These are phyloP conservation scores for Nycteola revayana DNA, from an alignment of 2,888 invertebrate species.

Conservation along the genomic window DNA sequence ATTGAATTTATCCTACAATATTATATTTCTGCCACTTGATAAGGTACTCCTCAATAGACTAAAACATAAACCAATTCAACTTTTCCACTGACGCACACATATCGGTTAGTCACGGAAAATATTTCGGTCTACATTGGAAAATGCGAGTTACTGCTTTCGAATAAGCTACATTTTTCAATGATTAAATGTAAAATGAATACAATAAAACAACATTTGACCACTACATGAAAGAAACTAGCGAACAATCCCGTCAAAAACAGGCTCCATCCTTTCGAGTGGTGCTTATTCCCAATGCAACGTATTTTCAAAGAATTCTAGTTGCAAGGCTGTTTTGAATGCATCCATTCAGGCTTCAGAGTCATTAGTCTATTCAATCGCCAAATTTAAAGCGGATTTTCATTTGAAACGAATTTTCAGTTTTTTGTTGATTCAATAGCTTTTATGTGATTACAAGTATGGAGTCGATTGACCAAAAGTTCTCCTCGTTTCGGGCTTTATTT, in stretches of 20 bases:
- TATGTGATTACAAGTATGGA: not conserved
- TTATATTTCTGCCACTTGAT: too few relatives aligned
- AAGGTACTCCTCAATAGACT: too few relatives aligned
- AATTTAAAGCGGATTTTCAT: conserved; percentile 56
- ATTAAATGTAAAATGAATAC: not conserved
- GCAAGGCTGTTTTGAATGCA: conserved; percentile 57
- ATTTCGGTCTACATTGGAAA: too few relatives aligned
- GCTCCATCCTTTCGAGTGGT: conserved; percentile 32
- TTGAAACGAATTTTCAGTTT: conserved; percentile 34
- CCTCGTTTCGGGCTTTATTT: too few relatives aligned
- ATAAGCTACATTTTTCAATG: too few relatives aligned
- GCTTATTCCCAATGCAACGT: conserved; percentile 37
- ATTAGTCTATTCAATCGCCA: conserved; percentile 74
- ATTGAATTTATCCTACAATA: too few relatives aligned
- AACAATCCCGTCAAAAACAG: conserved; percentile 35
- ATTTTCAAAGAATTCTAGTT: conserved; percentile 47
- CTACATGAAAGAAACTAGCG: conserved; percentile 30
- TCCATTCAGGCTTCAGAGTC: conserved; percentile 59
- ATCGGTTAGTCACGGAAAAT: too few relatives aligned
- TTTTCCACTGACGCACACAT: too few relatives aligned
- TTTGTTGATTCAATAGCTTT: conserved; percentile 35
- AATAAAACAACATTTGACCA: conserved; percentile 24
- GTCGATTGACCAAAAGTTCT: not conserved
- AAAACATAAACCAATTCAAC: too few relatives aligned
- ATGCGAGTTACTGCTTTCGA: too few relatives aligned